Evolutionary conservation across 2,113 vertebrate genomes (phyloP).

Genomic region (Bujurquina vittata): DNA sequence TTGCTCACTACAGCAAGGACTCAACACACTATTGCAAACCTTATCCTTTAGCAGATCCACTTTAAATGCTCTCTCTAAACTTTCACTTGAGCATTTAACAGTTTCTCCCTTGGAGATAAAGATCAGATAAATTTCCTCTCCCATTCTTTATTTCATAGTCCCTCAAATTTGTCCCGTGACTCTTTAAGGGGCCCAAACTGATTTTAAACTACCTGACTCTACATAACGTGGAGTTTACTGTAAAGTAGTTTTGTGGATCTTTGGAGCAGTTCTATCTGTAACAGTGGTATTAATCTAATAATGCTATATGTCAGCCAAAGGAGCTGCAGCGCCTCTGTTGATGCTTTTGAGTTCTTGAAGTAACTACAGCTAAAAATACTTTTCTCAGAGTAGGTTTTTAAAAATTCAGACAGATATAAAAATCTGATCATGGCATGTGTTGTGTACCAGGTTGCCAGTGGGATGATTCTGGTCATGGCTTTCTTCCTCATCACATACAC

Average conservation of each 20-base stretch:
- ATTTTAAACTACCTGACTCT: neutral
- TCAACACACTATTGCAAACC: neutral
- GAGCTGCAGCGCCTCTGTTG: too few species aligned
- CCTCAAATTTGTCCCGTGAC: neutral
- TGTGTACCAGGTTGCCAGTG: conserved; percentile 90
- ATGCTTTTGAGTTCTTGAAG: too few species aligned
- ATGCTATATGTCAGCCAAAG: neutral
- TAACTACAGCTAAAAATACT: too few species aligned
- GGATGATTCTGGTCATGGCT: conserved; percentile 98
- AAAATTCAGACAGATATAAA: neutral
- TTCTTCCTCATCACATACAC: conserved; percentile 99
- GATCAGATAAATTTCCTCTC: neutral
- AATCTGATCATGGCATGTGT: neutral
- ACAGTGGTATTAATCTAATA: neutral
- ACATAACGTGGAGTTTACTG: too few species aligned
- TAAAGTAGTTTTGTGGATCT: too few species aligned
- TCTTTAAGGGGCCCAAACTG: neutral
- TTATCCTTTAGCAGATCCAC: neutral
- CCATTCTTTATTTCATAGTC: neutral
- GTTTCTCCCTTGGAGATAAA: neutral
- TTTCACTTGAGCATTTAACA: neutral
- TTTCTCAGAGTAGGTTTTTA: too few species aligned
- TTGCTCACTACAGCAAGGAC: neutral
- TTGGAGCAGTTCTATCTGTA: too few species aligned
- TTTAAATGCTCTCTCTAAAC: neutral